Conservation (phyloP, 2,113 vertebrate species). For the Cyprinodon brontotheroides region DNA sequence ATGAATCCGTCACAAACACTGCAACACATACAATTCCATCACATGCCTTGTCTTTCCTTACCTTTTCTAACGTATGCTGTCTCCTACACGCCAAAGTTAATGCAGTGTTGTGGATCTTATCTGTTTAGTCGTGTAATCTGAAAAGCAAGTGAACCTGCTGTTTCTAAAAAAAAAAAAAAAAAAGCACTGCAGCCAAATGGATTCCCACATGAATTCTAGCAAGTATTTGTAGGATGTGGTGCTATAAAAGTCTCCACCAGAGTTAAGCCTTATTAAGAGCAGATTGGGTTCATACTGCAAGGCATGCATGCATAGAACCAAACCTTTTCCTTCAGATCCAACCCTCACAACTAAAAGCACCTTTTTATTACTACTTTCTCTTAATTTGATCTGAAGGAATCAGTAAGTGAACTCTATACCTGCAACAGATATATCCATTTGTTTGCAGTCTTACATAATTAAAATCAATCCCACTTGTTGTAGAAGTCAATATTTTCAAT, state of each 20-base stretch:
- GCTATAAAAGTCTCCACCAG: slow-evolving; percentile 11
- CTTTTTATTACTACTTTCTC: slow-evolving; percentile 5
- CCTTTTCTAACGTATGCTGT: background rate
- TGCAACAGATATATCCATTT: background rate
- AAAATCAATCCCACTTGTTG: slow-evolving; percentile 18
- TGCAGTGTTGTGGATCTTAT: slow-evolving; percentile 21
- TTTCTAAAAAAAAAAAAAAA: slow-evolving; percentile 16
- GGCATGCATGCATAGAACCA: slow-evolving; percentile 12
- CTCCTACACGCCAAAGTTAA: slow-evolving; percentile 7
- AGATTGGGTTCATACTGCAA: slow-evolving; percentile 15
- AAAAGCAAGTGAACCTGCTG: slow-evolving; percentile 23
- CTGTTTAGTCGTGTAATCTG: slow-evolving; percentile 8
- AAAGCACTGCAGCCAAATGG: slow-evolving; percentile 23
- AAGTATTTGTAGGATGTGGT: slow-evolving; percentile 9
- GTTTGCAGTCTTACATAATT: slow-evolving; percentile 38
- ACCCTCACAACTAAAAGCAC: slow-evolving; percentile 11
- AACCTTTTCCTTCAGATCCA: slow-evolving; percentile 14
- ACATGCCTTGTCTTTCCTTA: slow-evolving; percentile 13
- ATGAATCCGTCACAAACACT: slow-evolving; percentile 31
- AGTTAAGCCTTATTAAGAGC: slow-evolving; percentile 4
- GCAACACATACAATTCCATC: slow-evolving; percentile 2
- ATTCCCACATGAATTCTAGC: slow-evolving; percentile 24
- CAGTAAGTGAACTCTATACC: slow-evolving; percentile 1
- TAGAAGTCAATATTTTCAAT: slow-evolving; percentile 1
- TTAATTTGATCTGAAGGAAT: slow-evolving; percentile 14